phyloP scores from a whole-genome alignment of 1,140 invertebrate species.

The Ceratoteleas bidentatus region DNA sequence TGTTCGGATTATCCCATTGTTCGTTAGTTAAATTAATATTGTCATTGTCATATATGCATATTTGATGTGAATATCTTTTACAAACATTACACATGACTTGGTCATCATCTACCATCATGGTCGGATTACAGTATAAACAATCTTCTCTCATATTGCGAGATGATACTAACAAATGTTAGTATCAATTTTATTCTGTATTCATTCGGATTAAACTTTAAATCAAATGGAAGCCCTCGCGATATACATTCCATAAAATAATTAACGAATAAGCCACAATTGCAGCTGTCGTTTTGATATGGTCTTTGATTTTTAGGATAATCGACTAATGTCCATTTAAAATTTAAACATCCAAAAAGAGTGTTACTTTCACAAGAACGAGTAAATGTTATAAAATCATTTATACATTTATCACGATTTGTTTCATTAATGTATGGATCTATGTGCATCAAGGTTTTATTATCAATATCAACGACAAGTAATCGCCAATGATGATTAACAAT shows the following conservation, averaged over 20 bases:
- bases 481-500: not conserved
- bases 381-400: not conserved
- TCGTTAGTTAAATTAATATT: not conserved
- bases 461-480: not conserved
- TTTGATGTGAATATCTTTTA: constrained; percentile 1
- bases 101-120: not conserved
- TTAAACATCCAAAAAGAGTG: constrained; percentile 7
- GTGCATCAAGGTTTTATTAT: not conserved
- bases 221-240: not conserved
- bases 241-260: constrained; percentile 13
- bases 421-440: not conserved
- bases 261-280: constrained; percentile 1
- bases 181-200: not conserved
- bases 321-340: not conserved
- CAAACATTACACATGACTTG: constrained; percentile 2
- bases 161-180: not conserved
- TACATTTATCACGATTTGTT: not conserved
- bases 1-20: not conserved
- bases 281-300: not conserved
- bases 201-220: not conserved
- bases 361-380: not conserved
- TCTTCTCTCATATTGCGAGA: constrained; percentile 3
- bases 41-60: not conserved
- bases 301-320: too few relatives aligned
- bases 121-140: not conserved